These are phyloP conservation scores for Margaritifera margaritifera DNA, from an alignment of 2,888 invertebrate genomes.

Conservation along the genomic window DNA sequence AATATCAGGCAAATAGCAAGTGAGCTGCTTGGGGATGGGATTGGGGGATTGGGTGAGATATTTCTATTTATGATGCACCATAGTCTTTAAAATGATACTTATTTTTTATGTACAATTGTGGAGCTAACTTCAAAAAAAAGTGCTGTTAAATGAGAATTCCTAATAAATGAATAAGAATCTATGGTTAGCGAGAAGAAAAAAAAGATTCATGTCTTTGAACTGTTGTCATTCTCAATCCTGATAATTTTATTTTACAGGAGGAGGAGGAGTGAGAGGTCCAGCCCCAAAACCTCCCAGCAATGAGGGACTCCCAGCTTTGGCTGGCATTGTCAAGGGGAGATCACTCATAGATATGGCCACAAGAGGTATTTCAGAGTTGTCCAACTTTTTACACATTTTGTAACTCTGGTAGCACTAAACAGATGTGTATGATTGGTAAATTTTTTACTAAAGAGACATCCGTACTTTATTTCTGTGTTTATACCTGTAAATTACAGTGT, in stretches of 20 bases:
- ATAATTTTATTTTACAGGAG: slow-evolving; percentile 42
- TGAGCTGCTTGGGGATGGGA: no score
- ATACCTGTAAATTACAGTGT: background rate
- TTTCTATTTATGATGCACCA: no score
- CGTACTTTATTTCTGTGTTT: background rate
- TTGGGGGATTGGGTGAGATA: no score
- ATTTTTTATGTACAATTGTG: no score
- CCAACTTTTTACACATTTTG: background rate
- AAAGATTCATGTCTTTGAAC: no score
- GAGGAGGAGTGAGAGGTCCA: slow-evolving; percentile 56
- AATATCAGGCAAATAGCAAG: no score
- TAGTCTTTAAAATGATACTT: no score
- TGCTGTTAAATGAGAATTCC: no score
- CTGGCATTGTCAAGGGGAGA: slow-evolving; percentile 50
- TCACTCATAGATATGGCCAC: slow-evolving; percentile 64
- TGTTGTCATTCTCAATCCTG: no score
- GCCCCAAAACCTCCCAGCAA: slow-evolving; percentile 50
- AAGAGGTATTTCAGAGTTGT: slow-evolving; percentile 43
- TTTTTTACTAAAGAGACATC: background rate
- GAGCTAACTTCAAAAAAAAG: no score
- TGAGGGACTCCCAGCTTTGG: slow-evolving; percentile 48
- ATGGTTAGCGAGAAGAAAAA: no score
- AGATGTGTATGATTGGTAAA: background rate
- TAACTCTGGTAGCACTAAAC: background rate
- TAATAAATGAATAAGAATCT: no score